These are phyloP conservation scores for Aspiorhynchus laticeps DNA, from an alignment of 2,113 vertebrate species.

Conservation along the genomic window DNA sequence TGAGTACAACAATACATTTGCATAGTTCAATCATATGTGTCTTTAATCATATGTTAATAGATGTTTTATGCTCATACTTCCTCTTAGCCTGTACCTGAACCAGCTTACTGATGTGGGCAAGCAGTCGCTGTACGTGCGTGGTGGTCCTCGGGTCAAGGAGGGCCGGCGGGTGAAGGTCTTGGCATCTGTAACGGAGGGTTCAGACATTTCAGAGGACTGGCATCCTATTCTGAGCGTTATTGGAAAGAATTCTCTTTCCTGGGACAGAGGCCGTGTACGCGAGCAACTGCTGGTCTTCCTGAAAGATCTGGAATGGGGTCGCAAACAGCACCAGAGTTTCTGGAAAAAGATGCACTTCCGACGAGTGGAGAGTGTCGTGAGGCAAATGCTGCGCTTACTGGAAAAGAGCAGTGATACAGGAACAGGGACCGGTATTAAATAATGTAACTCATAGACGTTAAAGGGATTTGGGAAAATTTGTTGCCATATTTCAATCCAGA, in stretches of 20 bases:
- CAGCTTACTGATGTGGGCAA: constrained; percentile 89
- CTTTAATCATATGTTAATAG: neutral
- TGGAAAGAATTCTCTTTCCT: constrained; percentile 82
- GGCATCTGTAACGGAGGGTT: constrained; percentile 87
- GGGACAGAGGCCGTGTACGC: constrained; percentile 80
- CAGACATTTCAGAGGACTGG: constrained; percentile 87
- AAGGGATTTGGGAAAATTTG: neutral
- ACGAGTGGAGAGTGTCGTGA: constrained; percentile 83
- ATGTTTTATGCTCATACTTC: neutral
- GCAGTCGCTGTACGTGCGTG: constrained; percentile 72
- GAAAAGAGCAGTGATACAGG: constrained; percentile 58
- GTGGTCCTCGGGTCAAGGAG: constrained; percentile 63
- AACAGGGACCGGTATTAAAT: constrained; percentile 16
- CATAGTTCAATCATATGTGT: neutral
- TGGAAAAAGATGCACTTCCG: constrained; percentile 89
- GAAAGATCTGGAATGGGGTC: constrained; percentile 87
- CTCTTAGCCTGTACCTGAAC: constrained; percentile 89
- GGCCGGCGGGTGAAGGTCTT: constrained; percentile 78
- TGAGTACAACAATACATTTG: constrained; percentile 69
- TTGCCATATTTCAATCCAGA: neutral
- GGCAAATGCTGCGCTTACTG: constrained; percentile 75
- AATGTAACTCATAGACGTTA: neutral
- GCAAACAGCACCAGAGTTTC: constrained; percentile 81
- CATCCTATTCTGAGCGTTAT: constrained; percentile 85
- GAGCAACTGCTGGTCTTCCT: constrained; percentile 87